Evolutionary conservation across 2,888 invertebrate species (phyloP), one percentile per base, ranked within the genome.

Genomic region (Dryobotodes eremita): DNA sequence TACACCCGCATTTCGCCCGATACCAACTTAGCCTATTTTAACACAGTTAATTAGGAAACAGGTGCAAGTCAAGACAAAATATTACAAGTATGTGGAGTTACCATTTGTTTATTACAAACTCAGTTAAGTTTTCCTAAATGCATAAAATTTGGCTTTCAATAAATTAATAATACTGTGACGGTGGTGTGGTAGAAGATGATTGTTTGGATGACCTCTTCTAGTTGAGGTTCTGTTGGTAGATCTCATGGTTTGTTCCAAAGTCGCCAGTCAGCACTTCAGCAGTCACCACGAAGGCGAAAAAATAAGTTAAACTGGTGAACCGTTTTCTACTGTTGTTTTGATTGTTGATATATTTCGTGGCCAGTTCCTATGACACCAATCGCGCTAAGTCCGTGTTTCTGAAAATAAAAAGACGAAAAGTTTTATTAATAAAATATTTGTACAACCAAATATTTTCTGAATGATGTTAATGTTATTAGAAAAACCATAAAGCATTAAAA

Each of bases 281-380:
- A 11, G 23, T 71, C 48, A 48, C 31, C 6, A 31, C 6, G 61
- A 31, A 31, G 17, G 1, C 11, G 20, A 36, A 62, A 59, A 69
- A 26, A 10, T 46, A 26, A 46, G 46, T 59, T 8, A 26, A 46
- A 8, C 6, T 26, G 20, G 42, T 0, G 50, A n/a, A 36, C 7
- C 4, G 17, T 55, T 55, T n/a, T 55, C 46, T 74, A 77, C n/a
- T 64, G 46, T 17, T 75, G 76, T 77, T 77, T 77, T 26, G 72
- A 62, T 83, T 90, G 82, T 79, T 90, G 88, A 78, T 91, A 91
- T 50, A 90, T 85, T 78, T 91, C 86, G 69, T 91, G 91, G 7
- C 90, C 91, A 10, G 91, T 82, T 6, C 89, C 90, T 1, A 87
- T 81, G 36, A 88, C 81, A 5, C 90, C 89, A n/a, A 90, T 86